These are phyloP conservation scores for Gadus macrocephalus DNA, from an alignment of 2,113 vertebrate species.

Conservation along the genomic window DNA sequence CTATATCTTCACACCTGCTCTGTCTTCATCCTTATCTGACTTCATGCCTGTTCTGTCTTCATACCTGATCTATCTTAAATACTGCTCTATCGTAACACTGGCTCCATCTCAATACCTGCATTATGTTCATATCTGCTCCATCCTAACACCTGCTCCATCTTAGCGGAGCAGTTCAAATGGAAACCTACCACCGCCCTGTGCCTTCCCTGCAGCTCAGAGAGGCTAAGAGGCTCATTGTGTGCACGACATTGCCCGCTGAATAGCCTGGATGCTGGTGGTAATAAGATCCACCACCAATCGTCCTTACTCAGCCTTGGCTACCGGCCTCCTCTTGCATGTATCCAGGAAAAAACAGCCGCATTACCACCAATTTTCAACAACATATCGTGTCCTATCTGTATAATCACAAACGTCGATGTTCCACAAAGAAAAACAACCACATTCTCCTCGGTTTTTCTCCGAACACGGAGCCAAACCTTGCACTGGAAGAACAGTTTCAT, in stretches of 20 bases:
- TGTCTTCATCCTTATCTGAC: too few relatives aligned
- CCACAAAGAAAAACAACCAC: not conserved
- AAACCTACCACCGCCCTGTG: conserved; percentile 28
- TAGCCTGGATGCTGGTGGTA: not conserved
- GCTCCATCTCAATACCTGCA: conserved; percentile 41
- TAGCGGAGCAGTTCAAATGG: conserved; percentile 34
- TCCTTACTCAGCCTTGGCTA: not conserved
- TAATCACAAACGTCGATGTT: not conserved
- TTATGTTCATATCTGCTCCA: conserved; percentile 40
- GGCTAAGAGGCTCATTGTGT: not conserved
- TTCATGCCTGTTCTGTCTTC: too few relatives aligned
- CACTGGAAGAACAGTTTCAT: conserved; percentile 4
- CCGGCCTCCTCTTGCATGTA: conserved; percentile 15
- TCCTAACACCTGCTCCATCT: conserved; percentile 45
- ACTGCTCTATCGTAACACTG: too few relatives aligned
- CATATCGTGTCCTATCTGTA: conserved; percentile 19
- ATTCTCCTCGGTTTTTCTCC: too few relatives aligned
- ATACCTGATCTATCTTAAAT: too few relatives aligned
- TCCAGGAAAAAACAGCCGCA: not conserved
- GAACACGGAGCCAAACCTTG: conserved; percentile 3
- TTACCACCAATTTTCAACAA: not conserved
- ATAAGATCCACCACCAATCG: not conserved
- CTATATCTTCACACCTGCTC: too few relatives aligned
- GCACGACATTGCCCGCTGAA: too few relatives aligned
- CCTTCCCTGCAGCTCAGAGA: conserved; percentile 28